Percentiles rank a stretch among this genome's conserved stretches.
Conservation (phyloP, 2,888 invertebrate species). For the Chrysolina oricalcia region DNA sequence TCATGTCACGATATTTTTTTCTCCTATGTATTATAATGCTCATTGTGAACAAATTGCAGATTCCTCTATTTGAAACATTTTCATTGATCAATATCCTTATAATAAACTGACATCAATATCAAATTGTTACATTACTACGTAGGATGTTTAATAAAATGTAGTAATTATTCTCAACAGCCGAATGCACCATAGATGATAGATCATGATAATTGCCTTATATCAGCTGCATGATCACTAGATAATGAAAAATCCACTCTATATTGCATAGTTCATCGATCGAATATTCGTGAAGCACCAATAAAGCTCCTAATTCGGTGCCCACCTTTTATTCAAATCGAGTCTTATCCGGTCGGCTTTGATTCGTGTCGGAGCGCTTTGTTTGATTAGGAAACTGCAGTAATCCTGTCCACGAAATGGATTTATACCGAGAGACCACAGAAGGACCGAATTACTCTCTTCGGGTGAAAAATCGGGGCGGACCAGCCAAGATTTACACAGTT, state of each 20-base stretch:
- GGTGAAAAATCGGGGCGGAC: constrained; percentile 59
- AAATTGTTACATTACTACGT: too few species aligned
- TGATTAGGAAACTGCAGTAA: constrained; percentile 54
- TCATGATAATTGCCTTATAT: too few species aligned
- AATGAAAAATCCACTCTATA: neutral
- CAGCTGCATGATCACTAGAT: too few species aligned
- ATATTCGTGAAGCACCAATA: neutral
- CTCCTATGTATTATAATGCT: too few species aligned
- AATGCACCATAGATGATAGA: too few species aligned
- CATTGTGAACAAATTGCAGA: too few species aligned
- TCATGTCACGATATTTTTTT: too few species aligned
- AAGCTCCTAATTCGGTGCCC: neutral
- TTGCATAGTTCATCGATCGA: neutral
- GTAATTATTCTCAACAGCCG: too few species aligned
- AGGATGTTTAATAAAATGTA: too few species aligned
- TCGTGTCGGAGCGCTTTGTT: constrained; percentile 44
- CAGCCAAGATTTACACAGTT: constrained; percentile 59
- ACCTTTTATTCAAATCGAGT: constrained; percentile 45
- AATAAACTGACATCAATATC: too few species aligned
- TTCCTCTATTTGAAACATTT: too few species aligned
- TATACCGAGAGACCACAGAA: constrained; percentile 51
- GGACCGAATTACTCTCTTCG: constrained; percentile 53
- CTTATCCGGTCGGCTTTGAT: constrained; percentile 35
- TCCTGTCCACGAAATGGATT: constrained; percentile 56
- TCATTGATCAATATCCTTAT: too few species aligned